These are phyloP conservation scores for Orthosia gothica DNA, from an alignment of 2,888 invertebrate species.

Conservation along the genomic window DNA sequence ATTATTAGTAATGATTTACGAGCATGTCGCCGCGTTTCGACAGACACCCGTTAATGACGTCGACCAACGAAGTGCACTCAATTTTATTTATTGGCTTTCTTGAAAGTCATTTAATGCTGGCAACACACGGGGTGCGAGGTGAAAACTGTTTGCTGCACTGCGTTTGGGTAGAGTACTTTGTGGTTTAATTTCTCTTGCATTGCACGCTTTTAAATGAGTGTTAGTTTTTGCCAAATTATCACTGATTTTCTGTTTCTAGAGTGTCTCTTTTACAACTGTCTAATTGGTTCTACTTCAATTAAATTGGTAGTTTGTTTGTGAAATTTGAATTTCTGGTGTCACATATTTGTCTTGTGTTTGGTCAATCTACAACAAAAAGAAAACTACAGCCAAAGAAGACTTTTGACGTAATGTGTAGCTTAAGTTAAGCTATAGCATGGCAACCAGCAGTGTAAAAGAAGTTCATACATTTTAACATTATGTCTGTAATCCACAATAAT, in stretches of 20 bases:
- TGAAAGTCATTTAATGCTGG: constrained; percentile 70
- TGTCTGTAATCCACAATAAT: constrained; percentile 28
- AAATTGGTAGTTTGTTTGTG: neutral
- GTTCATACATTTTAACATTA: neutral
- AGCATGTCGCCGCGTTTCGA: constrained; percentile 74
- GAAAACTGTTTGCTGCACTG: constrained; percentile 15
- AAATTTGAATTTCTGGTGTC: neutral
- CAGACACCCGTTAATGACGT: constrained; percentile 79
- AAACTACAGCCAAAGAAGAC: too few relatives aligned
- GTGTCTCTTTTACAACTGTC: too few relatives aligned
- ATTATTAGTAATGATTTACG: constrained; percentile 82
- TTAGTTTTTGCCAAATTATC: neutral
- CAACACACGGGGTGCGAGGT: constrained; percentile 29
- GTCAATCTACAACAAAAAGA: too few relatives aligned
- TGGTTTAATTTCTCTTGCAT: neutral
- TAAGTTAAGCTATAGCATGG: constrained; percentile 13
- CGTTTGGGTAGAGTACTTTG: neutral
- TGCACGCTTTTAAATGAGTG: neutral
- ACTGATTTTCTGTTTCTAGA: neutral
- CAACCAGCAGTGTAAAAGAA: neutral
- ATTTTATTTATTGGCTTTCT: constrained; percentile 80
- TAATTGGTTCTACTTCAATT: neutral
- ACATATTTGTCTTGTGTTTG: neutral
- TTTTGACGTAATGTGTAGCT: neutral
- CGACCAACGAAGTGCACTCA: constrained; percentile 76